Base-by-base conservation (phyloP, 2,888 invertebrate genomes). In the Panzeria rudis region DNA sequence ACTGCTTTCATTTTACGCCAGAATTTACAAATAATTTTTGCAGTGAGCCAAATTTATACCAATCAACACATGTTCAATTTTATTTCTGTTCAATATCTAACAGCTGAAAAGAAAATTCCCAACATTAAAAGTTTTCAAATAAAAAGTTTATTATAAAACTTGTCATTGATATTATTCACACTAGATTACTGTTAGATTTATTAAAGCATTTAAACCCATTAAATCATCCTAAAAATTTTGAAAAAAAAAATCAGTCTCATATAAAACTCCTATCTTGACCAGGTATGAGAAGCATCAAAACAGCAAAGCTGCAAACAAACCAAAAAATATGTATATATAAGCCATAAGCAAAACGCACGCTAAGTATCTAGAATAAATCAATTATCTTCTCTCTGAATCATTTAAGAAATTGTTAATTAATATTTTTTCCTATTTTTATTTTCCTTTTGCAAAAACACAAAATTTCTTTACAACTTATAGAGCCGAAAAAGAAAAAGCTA, bases 401-500 rank as follows among this genome's bases (percentile, higher is more conserved):
- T 7, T 4, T 20, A 0, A 11, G 20, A 61, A 69, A 38, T 23
- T 23, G 72, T 68, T 52, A 64, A 87, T 78, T 73, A 61, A 80
- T 68, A 64, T 38, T 7, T 68, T n/a, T 72, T 81, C 72, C 54
- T 69, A 29, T 68, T 38, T 44, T 20, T 54, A 29, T 52, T 35
- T 47, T 62, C 20, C 47, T 2, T 68, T 47, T 56, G 15, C 29
- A 52, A 47, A 73, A 15, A 61, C 17, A 44, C 25, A 69, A n/a
- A 52, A 32, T 23, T 64, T 73, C n/a, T 64, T 72, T 50, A 72
- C 62, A 81, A 71, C 38, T 2, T 86, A 32, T 94, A 99, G 99
- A 94, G 94, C 97, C 93, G 99, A 99, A 94, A 99, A 99, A 94
- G 99, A 99, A 93, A 99, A 98, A 94, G 95, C 97, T 92, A 98